Percentiles rank a stretch among this genome's conserved stretches.
Conservation (phyloP, 2,888 invertebrate genomes). For the Drosophila birchii region DNA sequence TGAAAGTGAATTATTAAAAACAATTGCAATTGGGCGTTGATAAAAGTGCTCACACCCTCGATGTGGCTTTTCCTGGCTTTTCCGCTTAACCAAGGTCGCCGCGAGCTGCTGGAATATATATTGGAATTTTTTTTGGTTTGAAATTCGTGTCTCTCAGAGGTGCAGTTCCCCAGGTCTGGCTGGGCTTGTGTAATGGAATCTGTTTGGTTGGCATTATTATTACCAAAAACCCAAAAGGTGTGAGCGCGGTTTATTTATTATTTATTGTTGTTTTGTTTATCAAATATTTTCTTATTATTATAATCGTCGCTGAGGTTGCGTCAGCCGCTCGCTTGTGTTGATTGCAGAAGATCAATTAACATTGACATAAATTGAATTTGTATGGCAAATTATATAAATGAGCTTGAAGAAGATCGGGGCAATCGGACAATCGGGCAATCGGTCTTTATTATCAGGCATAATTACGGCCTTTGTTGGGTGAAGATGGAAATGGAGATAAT, state of each 20-base stretch:
- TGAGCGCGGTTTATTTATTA: neutral
- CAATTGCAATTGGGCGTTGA: constrained; percentile 71
- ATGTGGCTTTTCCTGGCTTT: neutral
- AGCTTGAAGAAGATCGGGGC: neutral
- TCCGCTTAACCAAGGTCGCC: constrained; percentile 3
- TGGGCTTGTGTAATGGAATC: neutral
- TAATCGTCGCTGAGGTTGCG: neutral
- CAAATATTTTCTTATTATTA: constrained; percentile 3
- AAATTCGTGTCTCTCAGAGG: neutral
- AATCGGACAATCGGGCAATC: neutral
- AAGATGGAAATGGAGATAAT: neutral
- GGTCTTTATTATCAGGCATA: neutral
- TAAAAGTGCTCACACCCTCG: constrained; percentile 41
- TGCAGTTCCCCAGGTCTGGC: neutral
- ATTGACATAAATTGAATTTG: constrained; percentile 13
- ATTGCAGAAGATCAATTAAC: constrained; percentile 13
- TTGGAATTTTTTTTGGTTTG: neutral
- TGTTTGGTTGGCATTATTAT: neutral
- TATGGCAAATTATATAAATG: constrained; percentile 9
- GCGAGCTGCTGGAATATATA: neutral
- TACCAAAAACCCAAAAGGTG: constrained; percentile 10
- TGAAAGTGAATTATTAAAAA: constrained; percentile 73
- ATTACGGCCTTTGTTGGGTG: neutral
- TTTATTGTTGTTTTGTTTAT: neutral
- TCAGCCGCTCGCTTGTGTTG: neutral